phyloP scores from a whole-genome alignment of 2,797 vertebrate genomes.

The Siniperca scherzeri region DNA sequence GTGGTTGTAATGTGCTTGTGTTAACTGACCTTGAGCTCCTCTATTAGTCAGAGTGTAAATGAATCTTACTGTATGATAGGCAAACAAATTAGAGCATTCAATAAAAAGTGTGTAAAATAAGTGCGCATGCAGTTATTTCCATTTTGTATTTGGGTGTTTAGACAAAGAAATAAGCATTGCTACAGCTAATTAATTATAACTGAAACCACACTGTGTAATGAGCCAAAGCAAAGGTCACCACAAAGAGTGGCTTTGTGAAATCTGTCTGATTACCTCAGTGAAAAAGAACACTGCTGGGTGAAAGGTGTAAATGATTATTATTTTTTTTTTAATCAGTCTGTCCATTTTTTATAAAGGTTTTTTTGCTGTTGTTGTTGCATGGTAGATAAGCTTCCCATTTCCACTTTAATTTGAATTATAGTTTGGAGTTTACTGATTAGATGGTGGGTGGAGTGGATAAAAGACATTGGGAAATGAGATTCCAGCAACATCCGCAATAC shows the following conservation, averaged over 20 bases:
- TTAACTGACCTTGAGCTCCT: conserved; percentile 19
- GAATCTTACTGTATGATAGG: background rate
- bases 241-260: conserved; percentile 33
- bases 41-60: background rate
- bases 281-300: conserved; percentile 5
- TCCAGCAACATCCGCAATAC: conserved; percentile 19
- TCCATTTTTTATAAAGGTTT: conserved; percentile 16
- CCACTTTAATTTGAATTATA: conserved; percentile 22
- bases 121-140: background rate
- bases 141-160: conserved; percentile 20
- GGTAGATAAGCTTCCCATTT: conserved; percentile 22
- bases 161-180: conserved; percentile 18
- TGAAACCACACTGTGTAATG: conserved; percentile 25
- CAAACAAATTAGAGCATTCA: background rate
- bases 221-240: conserved; percentile 55
- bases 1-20: background rate
- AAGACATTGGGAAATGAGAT: conserved; percentile 13
- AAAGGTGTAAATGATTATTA: conserved; percentile 8
- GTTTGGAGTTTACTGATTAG: background rate
- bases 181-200: conserved; percentile 48
- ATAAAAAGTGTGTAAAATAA: background rate
- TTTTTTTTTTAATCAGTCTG: background rate
- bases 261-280: conserved; percentile 12
- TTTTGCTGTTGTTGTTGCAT: conserved; percentile 12
- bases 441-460: background rate